phyloP scores from a whole-genome alignment of 2,888 invertebrate genomes.

The Phorcus lineatus region DNA sequence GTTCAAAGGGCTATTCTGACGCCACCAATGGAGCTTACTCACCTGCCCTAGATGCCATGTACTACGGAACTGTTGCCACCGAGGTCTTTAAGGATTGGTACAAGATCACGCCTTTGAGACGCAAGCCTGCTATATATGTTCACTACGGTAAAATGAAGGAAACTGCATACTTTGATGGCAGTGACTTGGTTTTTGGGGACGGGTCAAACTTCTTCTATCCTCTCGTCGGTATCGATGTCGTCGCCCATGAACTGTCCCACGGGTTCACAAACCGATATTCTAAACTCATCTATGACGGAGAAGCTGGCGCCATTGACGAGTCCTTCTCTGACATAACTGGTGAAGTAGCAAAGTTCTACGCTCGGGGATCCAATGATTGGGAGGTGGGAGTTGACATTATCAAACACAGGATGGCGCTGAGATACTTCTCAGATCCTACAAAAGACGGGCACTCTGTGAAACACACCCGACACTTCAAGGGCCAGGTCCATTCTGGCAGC shows the following conservation, averaged over 20 bases:
- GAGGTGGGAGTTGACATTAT: slow-evolving; percentile 36
- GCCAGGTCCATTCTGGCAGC: slow-evolving; percentile 46
- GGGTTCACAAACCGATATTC: slow-evolving; percentile 47
- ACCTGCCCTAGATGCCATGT: slow-evolving; percentile 46
- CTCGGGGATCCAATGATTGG: slow-evolving; percentile 35
- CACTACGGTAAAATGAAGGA: slow-evolving; percentile 40
- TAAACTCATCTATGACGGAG: slow-evolving; percentile 36
- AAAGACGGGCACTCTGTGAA: slow-evolving; percentile 51
- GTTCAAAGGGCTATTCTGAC: slow-evolving; percentile 39
- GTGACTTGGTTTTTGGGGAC: slow-evolving; percentile 42
- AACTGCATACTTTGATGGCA: slow-evolving; percentile 43
- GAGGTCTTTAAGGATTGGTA: slow-evolving; percentile 48
- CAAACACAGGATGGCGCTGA: slow-evolving; percentile 22
- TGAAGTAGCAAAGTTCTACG: slow-evolving; percentile 44
- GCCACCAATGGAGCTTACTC: slow-evolving; percentile 41
- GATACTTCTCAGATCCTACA: slow-evolving; percentile 41
- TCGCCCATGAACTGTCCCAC: slow-evolving; percentile 53
- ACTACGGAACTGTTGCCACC: slow-evolving; percentile 33
- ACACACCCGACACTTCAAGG: slow-evolving; percentile 37
- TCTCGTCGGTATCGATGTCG: slow-evolving; percentile 38
- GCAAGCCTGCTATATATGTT: slow-evolving; percentile 37
- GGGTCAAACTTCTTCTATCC: slow-evolving; percentile 43
- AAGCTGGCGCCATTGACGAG: slow-evolving; percentile 48
- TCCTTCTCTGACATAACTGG: slow-evolving; percentile 51
- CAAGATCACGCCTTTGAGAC: slow-evolving; percentile 24